Evolutionary conservation across 2,797 vertebrate genomes (phyloP).

Genomic region (Poecilia gillii): DNA sequence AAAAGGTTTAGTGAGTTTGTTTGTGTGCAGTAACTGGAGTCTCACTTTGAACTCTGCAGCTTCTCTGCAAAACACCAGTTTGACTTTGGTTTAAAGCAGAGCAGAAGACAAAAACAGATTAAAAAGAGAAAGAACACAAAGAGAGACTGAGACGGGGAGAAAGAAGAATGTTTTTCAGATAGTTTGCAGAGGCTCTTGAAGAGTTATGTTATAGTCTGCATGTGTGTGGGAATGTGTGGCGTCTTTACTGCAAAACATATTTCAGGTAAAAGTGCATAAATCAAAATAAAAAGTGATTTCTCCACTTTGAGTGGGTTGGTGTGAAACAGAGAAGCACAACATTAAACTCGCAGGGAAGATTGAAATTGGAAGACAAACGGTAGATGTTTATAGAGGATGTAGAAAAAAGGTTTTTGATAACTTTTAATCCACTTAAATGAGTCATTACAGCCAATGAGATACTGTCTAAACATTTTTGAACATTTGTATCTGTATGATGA

Average conservation of each 20-base stretch:
- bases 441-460: background rate
- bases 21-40: slow-evolving; percentile 18
- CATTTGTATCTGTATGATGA: background rate
- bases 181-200: slow-evolving; percentile 31
- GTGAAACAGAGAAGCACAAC: background rate
- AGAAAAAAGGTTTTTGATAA: background rate
- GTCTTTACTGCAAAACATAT: slow-evolving; percentile 2
- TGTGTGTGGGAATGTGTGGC: slow-evolving; percentile 20
- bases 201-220: background rate
- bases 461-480: background rate
- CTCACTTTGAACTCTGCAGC: slow-evolving; percentile 51
- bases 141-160: background rate
- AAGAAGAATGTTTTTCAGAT: slow-evolving; percentile 21
- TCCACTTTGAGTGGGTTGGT: slow-evolving; percentile 2
- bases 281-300: slow-evolving; percentile 8
- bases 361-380: background rate
- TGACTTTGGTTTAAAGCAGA: slow-evolving; percentile 24
- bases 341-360: background rate
- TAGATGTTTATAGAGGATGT: background rate
- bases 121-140: slow-evolving; percentile 20
- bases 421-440: background rate
- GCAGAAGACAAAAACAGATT: slow-evolving; percentile 34
- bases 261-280: background rate
- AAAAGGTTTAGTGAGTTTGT: slow-evolving; percentile 15
- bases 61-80: slow-evolving; percentile 27